These are phyloP conservation scores for Tribolium castaneum DNA, from an alignment of 1,140 invertebrate genomes.

Conservation along the genomic window DNA sequence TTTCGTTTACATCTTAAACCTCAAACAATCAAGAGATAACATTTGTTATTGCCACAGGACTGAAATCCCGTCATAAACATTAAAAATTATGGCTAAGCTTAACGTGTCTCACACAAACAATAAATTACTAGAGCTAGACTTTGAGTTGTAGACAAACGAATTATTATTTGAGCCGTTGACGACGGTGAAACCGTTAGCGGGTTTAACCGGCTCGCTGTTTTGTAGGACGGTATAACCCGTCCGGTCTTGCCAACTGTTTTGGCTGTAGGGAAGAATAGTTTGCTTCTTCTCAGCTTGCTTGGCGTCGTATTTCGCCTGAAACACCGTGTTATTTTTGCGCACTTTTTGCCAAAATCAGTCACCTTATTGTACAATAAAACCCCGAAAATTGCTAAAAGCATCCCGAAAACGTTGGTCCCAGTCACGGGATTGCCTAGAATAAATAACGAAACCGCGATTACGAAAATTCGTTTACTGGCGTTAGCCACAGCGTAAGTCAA, in stretches of 20 bases:
- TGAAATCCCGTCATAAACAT: constrained; percentile 1
- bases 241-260: constrained; percentile 58
- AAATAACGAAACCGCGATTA: constrained; percentile 90
- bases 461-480: constrained; percentile 94
- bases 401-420: constrained; percentile 87
- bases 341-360: constrained; percentile 24
- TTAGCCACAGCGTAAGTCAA: constrained; percentile 96
- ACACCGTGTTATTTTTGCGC: constrained; percentile 46
- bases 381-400: constrained; percentile 90
- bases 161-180: constrained; percentile 45
- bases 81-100: constrained; percentile 2
- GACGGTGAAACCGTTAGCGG: constrained; percentile 44
- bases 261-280: constrained; percentile 67
- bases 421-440: constrained; percentile 94
- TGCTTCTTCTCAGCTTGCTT: constrained; percentile 67
- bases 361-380: constrained; percentile 91
- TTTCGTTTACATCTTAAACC: background rate
- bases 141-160: constrained; percentile 47
- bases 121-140: constrained; percentile 50
- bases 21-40: background rate
- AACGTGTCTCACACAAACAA: constrained; percentile 49
- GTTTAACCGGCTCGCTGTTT: constrained; percentile 22
- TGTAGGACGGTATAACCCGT: constrained; percentile 43
- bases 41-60: background rate
- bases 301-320: constrained; percentile 80